Base-by-base conservation (phyloP, 2,797 vertebrate species). In the Macropodus opercularis region DNA sequence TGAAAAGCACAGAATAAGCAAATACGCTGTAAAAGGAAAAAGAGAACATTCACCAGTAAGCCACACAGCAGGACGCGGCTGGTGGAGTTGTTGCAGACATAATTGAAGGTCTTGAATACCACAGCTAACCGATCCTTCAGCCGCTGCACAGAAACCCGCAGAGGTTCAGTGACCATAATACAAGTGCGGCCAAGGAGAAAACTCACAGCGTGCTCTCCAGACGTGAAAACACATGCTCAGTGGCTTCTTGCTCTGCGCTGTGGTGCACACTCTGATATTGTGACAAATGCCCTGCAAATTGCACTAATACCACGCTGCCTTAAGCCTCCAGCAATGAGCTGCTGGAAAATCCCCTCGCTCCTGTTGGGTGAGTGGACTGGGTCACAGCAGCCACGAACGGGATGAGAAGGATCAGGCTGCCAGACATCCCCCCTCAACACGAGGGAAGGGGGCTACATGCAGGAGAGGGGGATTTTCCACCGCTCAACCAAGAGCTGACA, bases 81-180 rank as follows among this genome's bases (percentile, higher is more conserved):
- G 32, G 44, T 34, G 72, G 63, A 57, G 59, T 53, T 53, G 75
- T 67, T 43, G 53, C 70, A 59, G 64, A 76, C 69, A 41, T 88
- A 90, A 89, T 88, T 87, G 81, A 83, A 77, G 85, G 89, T 71
- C 75, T 66, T 49, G 80, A 63, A 79, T 46, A 85, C 80, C 87
- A 57, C 87, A 90, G 79, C 66, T 51, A 77, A 52, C 71, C 59
- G 81, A 63, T 54, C 63, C 72, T 69, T 69, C 66, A 83, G 76
- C 60, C 71, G 29, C 75, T 68, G 35, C 55, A 59, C 54, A 63
- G 50, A 57, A 56, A 70, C 56, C 56, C 58, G 67, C 68, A 79
- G 79, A 84, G 68, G 27, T 67, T 83, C 70, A 74, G 38, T 76
- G 77, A 76, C 87, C 83, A 80, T 68, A 81, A 79, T 69, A 66